phyloP scores from a whole-genome alignment of 1,140 invertebrate species.

The Hesperophylax magnus region DNA sequence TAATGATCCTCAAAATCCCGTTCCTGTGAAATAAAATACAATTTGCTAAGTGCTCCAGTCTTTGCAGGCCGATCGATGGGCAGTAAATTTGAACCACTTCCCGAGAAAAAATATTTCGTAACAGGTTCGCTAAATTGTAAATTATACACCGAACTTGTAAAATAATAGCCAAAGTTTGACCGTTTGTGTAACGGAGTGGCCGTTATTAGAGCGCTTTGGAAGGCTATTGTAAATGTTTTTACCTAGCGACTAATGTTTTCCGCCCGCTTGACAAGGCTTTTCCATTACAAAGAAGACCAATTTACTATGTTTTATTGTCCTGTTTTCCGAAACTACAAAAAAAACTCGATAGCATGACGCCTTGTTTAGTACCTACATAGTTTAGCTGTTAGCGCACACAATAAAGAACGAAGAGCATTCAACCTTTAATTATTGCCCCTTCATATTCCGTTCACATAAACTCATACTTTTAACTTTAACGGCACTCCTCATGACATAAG shows the following conservation, averaged over 20 bases:
- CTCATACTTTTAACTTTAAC: not conserved
- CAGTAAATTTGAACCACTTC: too few relatives aligned
- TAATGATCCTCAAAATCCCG: too few relatives aligned
- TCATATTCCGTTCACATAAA: not conserved
- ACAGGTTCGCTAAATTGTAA: conserved; percentile 32
- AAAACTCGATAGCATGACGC: conserved; percentile 15
- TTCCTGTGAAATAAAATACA: too few relatives aligned
- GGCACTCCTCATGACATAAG: too few relatives aligned
- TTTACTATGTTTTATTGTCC: conserved; percentile 38
- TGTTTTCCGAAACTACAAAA: conserved; percentile 28
- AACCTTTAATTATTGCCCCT: not conserved
- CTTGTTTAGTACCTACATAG: not conserved
- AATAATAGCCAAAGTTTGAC: conserved; percentile 46
- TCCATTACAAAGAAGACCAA: conserved; percentile 36
- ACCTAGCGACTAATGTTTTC: conserved; percentile 43
- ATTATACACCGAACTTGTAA: conserved; percentile 29
- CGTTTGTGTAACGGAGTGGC: conserved; percentile 41
- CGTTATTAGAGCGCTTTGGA: conserved; percentile 20
- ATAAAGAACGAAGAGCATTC: not conserved
- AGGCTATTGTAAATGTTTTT: conserved; percentile 43
- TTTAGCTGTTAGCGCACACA: not conserved
- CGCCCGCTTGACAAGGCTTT: conserved; percentile 35
- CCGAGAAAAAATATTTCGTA: not conserved
- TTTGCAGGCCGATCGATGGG: too few relatives aligned
- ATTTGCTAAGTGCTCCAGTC: too few relatives aligned